phyloP scores from a whole-genome alignment of 1,140 invertebrate genomes.

The Vollenhovia emeryi region DNA sequence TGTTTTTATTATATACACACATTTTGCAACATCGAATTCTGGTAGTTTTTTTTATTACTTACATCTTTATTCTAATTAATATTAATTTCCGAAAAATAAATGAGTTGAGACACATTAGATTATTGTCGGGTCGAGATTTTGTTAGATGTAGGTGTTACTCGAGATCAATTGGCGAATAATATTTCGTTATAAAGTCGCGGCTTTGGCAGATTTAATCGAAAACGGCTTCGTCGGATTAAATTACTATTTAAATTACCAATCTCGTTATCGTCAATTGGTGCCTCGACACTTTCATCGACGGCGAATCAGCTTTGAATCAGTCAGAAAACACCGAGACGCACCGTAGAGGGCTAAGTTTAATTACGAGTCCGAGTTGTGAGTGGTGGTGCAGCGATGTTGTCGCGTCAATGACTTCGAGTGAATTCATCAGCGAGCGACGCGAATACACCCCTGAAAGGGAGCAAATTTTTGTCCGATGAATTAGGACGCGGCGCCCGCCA shows the following conservation, averaged over 20 bases:
- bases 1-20: too few relatives aligned
- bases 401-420: conserved; percentile 51
- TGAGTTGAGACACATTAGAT: too few relatives aligned
- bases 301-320: conserved; percentile 13
- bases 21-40: background rate
- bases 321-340: background rate
- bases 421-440: conserved; percentile 33
- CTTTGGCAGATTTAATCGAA: conserved; percentile 1
- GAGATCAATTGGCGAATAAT: background rate
- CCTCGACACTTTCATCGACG: background rate
- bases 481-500: conserved; percentile 30
- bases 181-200: background rate
- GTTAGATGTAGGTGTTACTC: background rate
- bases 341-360: conserved; percentile 44
- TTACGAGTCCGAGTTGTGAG: conserved; percentile 23
- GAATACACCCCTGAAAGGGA: conserved; percentile 24
- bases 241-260: background rate
- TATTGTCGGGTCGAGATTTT: too few relatives aligned
- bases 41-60: background rate
- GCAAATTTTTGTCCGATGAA: conserved; percentile 49
- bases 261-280: background rate
- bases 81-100: background rate
- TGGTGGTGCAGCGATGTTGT: conserved; percentile 37
- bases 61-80: background rate
- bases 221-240: background rate